Evolutionary conservation across 2,113 vertebrate species (phyloP).

Genomic region (Diphyllodes magnificus): DNA sequence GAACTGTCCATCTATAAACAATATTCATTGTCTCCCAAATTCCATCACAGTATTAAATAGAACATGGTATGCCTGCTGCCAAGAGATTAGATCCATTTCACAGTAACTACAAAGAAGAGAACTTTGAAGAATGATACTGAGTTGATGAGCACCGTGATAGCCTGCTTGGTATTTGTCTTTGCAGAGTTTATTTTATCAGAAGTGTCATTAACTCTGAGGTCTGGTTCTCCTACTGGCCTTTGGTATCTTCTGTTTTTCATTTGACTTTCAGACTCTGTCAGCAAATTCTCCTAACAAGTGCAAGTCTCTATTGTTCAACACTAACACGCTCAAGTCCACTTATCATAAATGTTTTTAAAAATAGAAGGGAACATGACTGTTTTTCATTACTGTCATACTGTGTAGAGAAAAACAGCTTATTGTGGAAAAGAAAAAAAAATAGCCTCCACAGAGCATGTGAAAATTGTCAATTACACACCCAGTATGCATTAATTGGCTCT

Average conservation of each 20-base stretch:
- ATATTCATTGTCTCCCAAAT: not conserved
- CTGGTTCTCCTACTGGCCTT: not conserved
- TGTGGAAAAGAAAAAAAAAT: slow-evolving; percentile 31
- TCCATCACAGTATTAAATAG: not conserved
- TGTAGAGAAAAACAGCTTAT: slow-evolving; percentile 59
- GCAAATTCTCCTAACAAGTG: slow-evolving; percentile 41
- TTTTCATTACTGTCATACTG: slow-evolving; percentile 71
- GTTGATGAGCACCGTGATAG: not conserved
- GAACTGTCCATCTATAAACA: not conserved
- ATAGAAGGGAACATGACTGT: slow-evolving; percentile 57
- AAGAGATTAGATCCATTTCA: not conserved
- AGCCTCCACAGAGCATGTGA: slow-evolving; percentile 21
- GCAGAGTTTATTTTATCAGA: not conserved
- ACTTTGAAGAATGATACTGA: not conserved
- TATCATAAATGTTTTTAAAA: slow-evolving; percentile 57
- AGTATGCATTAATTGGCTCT: slow-evolving; percentile 66
- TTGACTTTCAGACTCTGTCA: slow-evolving; percentile 1
- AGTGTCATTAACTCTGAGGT: not conserved
- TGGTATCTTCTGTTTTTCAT: not conserved
- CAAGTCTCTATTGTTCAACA: slow-evolving; percentile 20
- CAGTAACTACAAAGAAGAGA: not conserved
- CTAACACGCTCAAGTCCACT: slow-evolving; percentile 43
- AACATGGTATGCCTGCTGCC: not conserved
- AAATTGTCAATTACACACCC: slow-evolving; percentile 73
- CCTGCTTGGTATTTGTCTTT: not conserved